These are phyloP conservation scores for Helarctos malayanus DNA, from an alignment of 2,797 vertebrate genomes.

Conservation along the genomic window DNA sequence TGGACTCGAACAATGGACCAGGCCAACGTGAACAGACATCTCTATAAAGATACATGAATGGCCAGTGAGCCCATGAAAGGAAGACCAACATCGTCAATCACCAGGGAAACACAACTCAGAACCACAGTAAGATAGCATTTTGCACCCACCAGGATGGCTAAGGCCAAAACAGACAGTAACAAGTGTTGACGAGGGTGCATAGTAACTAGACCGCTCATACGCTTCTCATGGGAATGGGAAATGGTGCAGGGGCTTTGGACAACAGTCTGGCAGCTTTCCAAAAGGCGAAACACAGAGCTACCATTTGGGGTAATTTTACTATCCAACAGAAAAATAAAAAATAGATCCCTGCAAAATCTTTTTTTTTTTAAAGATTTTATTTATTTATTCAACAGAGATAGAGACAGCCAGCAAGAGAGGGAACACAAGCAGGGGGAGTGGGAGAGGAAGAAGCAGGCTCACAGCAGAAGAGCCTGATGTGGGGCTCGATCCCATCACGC, in stretches of 20 bases:
- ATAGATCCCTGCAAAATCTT: neutral
- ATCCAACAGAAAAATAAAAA: neutral
- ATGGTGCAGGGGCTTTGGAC: neutral
- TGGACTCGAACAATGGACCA: neutral
- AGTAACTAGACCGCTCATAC: fast-evolving
- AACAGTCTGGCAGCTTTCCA: neutral
- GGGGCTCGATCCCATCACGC: too few species aligned
- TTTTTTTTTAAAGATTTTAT: too few species aligned
- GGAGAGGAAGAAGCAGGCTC: too few species aligned
- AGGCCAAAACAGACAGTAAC: neutral
- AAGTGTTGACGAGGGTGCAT: neutral
- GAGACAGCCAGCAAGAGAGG: too few species aligned
- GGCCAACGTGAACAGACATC: neutral
- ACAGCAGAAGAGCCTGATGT: too few species aligned
- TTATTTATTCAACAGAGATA: too few species aligned
- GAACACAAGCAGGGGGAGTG: too few species aligned
- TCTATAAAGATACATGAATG: neutral
- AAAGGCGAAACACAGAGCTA: neutral
- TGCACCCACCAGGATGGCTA: neutral
- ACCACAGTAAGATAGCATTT: neutral
- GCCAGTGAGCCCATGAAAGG: neutral
- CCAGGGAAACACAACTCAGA: neutral
- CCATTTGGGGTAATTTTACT: neutral
- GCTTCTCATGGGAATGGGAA: neutral
- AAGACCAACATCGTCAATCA: fast-evolving